Evolutionary conservation across 2,888 invertebrate species (phyloP).

Genomic region (Micropterix aruncella): DNA sequence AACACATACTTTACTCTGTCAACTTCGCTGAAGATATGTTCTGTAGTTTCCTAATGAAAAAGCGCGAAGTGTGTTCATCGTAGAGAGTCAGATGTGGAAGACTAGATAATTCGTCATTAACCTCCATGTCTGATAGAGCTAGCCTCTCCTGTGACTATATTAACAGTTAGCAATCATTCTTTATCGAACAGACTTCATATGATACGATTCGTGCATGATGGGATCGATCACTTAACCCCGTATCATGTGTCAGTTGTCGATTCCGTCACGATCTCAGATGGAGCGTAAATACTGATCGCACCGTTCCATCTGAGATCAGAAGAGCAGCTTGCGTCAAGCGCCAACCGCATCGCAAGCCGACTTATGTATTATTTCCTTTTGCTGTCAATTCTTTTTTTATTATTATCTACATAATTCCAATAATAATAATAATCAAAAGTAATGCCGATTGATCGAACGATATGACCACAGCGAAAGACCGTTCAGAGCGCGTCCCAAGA

Average conservation of each 20-base stretch:
- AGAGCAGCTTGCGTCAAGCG: not conserved
- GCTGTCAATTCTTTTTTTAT: not conserved
- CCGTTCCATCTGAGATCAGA: not conserved
- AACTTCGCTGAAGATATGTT: no score
- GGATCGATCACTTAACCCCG: not conserved
- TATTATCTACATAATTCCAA: no score
- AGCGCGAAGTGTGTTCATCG: no score
- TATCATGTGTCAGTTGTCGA: not conserved
- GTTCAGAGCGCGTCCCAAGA: conserved; percentile 39
- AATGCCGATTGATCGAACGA: not conserved
- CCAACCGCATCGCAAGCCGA: not conserved
- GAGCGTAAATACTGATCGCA: not conserved
- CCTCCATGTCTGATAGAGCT: no score
- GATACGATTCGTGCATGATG: not conserved
- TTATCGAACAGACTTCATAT: not conserved
- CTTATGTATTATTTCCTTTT: not conserved
- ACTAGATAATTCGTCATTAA: no score
- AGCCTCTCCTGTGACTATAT: no score
- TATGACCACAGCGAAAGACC: conserved; percentile 41
- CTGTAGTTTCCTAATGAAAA: no score
- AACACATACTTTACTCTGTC: no score
- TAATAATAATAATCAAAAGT: no score
- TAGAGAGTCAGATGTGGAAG: no score
- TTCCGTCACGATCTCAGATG: not conserved
- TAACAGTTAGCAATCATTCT: not conserved